Conservation (phyloP, 2,797 vertebrate genomes). For the Avahi laniger region DNA sequence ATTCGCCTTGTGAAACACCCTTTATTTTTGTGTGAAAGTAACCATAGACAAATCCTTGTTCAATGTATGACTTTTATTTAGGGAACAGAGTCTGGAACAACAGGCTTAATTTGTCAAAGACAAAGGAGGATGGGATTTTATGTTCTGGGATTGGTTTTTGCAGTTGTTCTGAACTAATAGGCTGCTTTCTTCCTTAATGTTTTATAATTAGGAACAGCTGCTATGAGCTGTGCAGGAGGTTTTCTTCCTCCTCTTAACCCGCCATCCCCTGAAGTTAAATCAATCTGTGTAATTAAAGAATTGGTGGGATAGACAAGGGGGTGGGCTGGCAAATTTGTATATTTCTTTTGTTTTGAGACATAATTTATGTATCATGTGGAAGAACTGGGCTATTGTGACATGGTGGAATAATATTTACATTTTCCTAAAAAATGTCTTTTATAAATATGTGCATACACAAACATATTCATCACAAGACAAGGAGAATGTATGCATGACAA, state of each 20-base stretch:
- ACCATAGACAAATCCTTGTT: background rate
- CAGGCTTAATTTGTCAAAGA: conserved; percentile 48
- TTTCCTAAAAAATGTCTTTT: background rate
- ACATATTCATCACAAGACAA: background rate
- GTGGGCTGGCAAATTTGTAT: background rate
- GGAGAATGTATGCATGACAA: background rate
- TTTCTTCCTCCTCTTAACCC: background rate
- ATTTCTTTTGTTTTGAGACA: background rate
- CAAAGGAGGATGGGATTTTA: background rate
- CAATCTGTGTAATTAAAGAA: background rate
- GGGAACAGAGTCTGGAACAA: conserved; percentile 12
- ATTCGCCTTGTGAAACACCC: background rate
- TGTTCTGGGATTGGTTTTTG: conserved; percentile 18
- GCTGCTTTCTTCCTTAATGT: conserved; percentile 53
- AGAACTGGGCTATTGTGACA: background rate
- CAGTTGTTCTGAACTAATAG: conserved; percentile 47
- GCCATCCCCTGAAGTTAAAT: background rate
- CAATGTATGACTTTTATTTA: conserved; percentile 25
- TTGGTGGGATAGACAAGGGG: background rate
- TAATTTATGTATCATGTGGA: background rate
- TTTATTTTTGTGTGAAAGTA: conserved; percentile 1
- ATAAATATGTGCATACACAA: background rate
- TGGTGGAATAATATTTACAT: background rate
- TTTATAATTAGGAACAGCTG: conserved; percentile 64
- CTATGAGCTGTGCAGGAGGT: background rate